phyloP scores from a whole-genome alignment of 2,113 vertebrate species.

The Brienomyrus brachyistius region DNA sequence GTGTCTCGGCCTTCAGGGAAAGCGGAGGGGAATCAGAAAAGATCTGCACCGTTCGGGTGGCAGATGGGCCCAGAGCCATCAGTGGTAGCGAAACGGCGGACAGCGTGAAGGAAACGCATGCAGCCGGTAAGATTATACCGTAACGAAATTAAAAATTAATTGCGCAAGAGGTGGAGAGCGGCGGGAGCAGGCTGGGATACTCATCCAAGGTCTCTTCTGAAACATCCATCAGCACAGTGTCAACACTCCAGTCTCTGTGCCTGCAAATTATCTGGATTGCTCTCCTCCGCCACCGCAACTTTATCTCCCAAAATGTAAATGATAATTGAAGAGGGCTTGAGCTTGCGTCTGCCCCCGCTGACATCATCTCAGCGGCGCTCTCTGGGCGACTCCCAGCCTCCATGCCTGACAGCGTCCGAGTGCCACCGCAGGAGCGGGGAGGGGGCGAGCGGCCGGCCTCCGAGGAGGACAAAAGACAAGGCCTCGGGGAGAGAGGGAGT shows the following conservation, averaged over 20 bases:
- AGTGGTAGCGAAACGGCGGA: not conserved
- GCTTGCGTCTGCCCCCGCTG: not conserved
- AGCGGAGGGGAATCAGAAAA: not conserved
- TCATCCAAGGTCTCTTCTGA: not conserved
- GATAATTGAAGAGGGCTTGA: slow-evolving; percentile 3
- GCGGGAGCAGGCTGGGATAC: not conserved
- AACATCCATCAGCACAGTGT: slow-evolving; percentile 4
- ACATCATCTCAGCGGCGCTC: not conserved
- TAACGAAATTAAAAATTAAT: not conserved
- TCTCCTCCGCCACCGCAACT: not conserved
- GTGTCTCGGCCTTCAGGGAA: not conserved
- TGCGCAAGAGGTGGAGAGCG: not conserved
- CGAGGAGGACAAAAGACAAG: not conserved
- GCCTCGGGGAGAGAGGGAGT: not conserved
- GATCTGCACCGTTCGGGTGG: not conserved
- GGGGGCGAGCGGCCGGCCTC: not conserved
- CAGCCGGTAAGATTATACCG: not conserved
- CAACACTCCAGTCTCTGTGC: not conserved
- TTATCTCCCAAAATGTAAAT: slow-evolving; percentile 10
- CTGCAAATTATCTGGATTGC: not conserved
- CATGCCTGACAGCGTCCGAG: not conserved
- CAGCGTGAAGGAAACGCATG: not conserved
- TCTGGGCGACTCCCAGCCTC: not conserved
- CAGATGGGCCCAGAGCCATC: not conserved
- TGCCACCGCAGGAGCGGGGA: not conserved